phyloP scores from a whole-genome alignment of 1,140 invertebrate genomes.

The Drosophila sturtevanti region DNA sequence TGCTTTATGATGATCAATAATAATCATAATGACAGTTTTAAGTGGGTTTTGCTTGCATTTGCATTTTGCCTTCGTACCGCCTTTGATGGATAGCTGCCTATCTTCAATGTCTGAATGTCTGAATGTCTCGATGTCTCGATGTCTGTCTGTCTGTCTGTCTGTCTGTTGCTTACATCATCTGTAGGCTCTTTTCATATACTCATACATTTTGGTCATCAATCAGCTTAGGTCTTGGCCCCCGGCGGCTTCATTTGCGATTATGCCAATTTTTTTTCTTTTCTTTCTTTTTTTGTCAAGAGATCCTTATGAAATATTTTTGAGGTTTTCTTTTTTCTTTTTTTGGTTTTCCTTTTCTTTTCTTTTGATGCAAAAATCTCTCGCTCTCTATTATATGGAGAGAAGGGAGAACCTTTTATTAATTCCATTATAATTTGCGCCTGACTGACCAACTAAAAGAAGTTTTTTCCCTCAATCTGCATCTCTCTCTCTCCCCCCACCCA shows the following conservation, averaged over 20 bases:
- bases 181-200: background rate
- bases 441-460: slow-evolving; percentile 65
- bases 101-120: slow-evolving; percentile 10
- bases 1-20: slow-evolving; percentile 72
- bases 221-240: slow-evolving; percentile 59
- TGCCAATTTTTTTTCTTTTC: slow-evolving; percentile 78
- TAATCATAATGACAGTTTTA: slow-evolving; percentile 80
- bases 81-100: slow-evolving; percentile 72
- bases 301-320: slow-evolving; percentile 24
- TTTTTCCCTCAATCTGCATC: background rate
- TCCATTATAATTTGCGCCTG: slow-evolving; percentile 80
- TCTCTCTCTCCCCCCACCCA: no score
- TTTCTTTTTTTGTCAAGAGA: slow-evolving; percentile 65
- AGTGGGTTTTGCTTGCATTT: slow-evolving; percentile 68
- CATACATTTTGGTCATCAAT: slow-evolving; percentile 57
- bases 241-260: slow-evolving; percentile 74
- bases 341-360: slow-evolving; percentile 56
- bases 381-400: slow-evolving; percentile 30
- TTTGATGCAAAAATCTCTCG: slow-evolving; percentile 50
- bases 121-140: background rate
- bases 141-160: slow-evolving; percentile 5
- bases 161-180: slow-evolving; percentile 59
- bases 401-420: slow-evolving; percentile 61
- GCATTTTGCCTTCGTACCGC: slow-evolving; percentile 44
- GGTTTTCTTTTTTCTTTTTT: slow-evolving; percentile 53